phyloP scores from a whole-genome alignment of 1,140 invertebrate genomes.

The Ostrea denselamellosa region DNA sequence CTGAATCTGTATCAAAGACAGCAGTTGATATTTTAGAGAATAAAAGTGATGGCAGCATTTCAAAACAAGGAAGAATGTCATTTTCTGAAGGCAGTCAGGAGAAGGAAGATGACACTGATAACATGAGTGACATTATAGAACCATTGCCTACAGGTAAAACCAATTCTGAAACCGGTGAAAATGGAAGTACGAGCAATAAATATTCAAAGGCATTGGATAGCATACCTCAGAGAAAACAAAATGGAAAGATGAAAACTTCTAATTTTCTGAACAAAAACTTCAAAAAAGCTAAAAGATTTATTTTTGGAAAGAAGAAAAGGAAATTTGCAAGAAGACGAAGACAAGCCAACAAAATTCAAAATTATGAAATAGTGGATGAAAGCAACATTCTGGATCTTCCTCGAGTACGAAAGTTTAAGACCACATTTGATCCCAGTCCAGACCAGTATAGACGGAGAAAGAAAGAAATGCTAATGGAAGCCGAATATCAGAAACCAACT shows the following conservation, averaged over 20 bases:
- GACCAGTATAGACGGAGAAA: constrained; percentile 6
- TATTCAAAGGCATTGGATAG: neutral
- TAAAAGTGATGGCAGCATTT: neutral
- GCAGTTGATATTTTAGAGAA: neutral
- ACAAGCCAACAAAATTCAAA: neutral
- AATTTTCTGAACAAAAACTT: neutral
- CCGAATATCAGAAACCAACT: neutral
- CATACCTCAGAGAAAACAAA: neutral
- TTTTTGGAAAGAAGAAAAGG: neutral
- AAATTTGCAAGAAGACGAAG: neutral
- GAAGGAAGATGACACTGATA: neutral
- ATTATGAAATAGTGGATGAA: constrained; percentile 43
- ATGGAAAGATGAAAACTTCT: neutral
- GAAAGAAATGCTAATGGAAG: neutral
- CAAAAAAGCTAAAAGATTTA: constrained; percentile 5
- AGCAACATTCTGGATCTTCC: constrained; percentile 35
- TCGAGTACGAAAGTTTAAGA: constrained; percentile 22
- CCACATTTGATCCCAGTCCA: constrained; percentile 41
- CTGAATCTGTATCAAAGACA: neutral
- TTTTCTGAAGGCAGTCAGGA: neutral
- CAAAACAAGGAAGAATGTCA: neutral
- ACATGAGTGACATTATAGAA: constrained; percentile 17
- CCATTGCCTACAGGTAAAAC: neutral
- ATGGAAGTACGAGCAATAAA: neutral
- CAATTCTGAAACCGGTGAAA: neutral